Evolutionary conservation across 92 coral and sea anemone species (phyloP), one percentile per base, ranked within the genome.

Genomic region (Galaxea fascicularis): DNA sequence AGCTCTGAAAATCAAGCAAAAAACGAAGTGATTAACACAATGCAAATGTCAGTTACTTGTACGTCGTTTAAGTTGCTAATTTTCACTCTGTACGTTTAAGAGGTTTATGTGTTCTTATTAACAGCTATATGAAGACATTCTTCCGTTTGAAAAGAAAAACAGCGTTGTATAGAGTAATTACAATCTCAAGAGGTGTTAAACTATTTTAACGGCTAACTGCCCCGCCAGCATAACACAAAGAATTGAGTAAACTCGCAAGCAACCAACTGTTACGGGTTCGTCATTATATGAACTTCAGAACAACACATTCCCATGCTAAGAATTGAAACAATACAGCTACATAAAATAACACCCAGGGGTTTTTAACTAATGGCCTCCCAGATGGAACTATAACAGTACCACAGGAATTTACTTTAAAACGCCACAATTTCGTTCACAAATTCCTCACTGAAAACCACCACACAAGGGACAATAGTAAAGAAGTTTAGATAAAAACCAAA

Each of bases 1-100:
- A 5, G 96, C 91, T 90, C 99, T 96, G 78, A 31, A 83, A 70
- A 54, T 31, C 8, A 53, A 26, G 12, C n/a, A 30, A 17, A 22
- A 22, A 15, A 22, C 18, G 4, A 18, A 35, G 28, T 65, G 29
- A 6, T 10, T 12, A 30, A 57, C 18, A n/a, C 47, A 31, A n/a
- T 26, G 6, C 7, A 39, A 31, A 49, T 39, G 16, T 21, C 44
- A 35, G 15, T 44, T 46, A n/a, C 29, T 41, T 25, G 26, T 12
- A 24, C 57, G 14, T 27, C 68, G 24, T 10, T 44, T 21, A 21
- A 18, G 47, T 67, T 46, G 71, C 64, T 64, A 78, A 78, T 64
- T 78, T 65, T 65, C 27, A 27, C 11, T 75, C 79, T 18, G 3
- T 20, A n/a, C 27, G 31, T 44, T 10, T 30, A 57, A 75, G 80